A percentile compares a stretch with the other conserved stretches of the same genome.
Conservation (phyloP, 2,113 vertebrate genomes). For the Gallinago jamesoni region DNA sequence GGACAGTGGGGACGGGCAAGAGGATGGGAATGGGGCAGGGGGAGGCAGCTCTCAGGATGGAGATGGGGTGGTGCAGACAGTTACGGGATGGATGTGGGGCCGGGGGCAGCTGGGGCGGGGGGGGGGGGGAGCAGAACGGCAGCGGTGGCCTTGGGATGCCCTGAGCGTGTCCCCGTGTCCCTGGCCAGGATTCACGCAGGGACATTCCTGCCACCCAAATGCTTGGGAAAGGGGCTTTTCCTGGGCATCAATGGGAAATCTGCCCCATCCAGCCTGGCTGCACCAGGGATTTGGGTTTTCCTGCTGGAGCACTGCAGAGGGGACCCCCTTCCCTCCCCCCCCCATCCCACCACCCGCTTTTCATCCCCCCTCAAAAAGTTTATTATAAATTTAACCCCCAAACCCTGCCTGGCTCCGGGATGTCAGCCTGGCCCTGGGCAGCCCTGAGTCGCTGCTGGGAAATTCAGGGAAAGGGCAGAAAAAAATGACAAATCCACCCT, state of each 20-base stretch:
- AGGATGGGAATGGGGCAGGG: background rate
- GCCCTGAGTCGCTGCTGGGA: background rate
- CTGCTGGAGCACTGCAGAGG: background rate
- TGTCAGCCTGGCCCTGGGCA: background rate
- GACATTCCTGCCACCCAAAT: background rate
- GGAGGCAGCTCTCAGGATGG: no score
- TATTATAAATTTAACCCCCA: background rate
- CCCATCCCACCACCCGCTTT: no score
- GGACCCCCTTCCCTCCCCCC: background rate
- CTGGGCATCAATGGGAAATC: background rate
- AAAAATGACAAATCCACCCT: rapidly evolving
- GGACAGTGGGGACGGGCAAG: background rate
- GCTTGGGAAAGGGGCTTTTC: background rate
- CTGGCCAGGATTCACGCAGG: rapidly evolving
- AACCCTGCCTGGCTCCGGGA: background rate
- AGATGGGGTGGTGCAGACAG: background rate
- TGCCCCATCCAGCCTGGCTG: background rate
- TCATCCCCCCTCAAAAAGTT: background rate
- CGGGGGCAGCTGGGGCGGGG: background rate
- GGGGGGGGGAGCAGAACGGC: background rate
- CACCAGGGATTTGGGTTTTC: background rate
- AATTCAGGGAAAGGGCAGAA: background rate
- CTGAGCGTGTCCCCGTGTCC: background rate
- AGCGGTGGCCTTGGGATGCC: background rate
- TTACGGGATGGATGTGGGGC: background rate